phyloP scores from a whole-genome alignment of 1,140 invertebrate genomes.

The Apis florea region DNA sequence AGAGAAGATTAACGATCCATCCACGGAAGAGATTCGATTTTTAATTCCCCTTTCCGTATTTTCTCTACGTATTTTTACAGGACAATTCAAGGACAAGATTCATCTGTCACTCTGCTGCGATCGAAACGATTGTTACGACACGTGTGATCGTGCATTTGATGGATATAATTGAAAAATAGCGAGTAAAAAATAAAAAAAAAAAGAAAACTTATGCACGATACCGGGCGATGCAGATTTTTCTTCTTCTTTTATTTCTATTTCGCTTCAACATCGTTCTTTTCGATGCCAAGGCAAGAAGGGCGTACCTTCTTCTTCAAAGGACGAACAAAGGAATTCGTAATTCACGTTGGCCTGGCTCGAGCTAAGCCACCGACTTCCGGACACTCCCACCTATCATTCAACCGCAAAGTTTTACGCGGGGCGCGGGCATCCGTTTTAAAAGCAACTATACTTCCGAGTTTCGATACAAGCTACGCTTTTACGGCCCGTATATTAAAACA shows the following conservation, averaged over 20 bases:
- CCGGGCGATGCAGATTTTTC: too few species aligned
- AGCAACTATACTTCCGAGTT: constrained; percentile 50
- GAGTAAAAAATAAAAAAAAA: too few species aligned
- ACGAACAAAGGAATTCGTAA: constrained; percentile 54
- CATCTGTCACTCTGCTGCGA: too few species aligned
- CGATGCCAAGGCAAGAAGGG: constrained; percentile 8
- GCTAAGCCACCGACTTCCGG: constrained; percentile 44
- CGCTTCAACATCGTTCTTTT: constrained; percentile 28
- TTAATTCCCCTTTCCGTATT: too few species aligned
- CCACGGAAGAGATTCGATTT: too few species aligned
- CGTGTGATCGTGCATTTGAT: too few species aligned
- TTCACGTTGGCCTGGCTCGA: constrained; percentile 33
- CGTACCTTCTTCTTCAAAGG: constrained; percentile 30
- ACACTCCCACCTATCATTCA: constrained; percentile 55
- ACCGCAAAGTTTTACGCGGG: constrained; percentile 38
- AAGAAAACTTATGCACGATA: too few species aligned
- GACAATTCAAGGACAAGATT: too few species aligned
- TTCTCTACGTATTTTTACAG: too few species aligned
- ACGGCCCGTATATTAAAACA: constrained; percentile 13
- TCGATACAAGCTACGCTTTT: constrained; percentile 34
- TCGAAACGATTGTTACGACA: too few species aligned
- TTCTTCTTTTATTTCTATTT: neutral
- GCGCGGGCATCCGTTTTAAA: constrained; percentile 43
- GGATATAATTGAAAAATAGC: too few species aligned
- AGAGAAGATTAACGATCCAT: too few species aligned